A percentile compares a stretch with the other conserved stretches of the same genome.
phyloP scores from a whole-genome alignment of 2,113 vertebrate genomes.

The Marcusenius ussheri region DNA sequence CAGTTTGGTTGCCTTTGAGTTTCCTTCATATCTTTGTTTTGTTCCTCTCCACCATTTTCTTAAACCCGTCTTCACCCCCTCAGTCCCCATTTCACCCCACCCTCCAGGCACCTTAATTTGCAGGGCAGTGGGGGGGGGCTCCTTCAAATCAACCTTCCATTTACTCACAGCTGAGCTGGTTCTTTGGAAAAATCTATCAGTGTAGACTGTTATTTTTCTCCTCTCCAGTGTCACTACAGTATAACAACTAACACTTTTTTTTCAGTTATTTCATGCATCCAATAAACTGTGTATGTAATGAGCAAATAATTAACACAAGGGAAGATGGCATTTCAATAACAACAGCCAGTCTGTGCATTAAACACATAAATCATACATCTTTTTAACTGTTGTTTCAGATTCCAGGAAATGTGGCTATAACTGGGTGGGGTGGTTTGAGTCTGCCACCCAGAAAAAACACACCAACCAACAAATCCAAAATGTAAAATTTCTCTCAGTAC shows the following conservation, averaged over 20 bases:
- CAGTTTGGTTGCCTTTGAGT: not conserved
- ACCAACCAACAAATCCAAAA: not conserved
- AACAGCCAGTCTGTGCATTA: not conserved
- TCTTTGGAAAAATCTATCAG: not conserved
- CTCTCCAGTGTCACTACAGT: not conserved
- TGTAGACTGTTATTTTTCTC: not conserved
- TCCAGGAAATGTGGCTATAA: not conserved
- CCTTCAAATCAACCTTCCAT: not conserved
- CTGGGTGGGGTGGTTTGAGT: not conserved
- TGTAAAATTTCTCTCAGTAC: not conserved
- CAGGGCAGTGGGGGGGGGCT: not conserved
- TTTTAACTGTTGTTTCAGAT: not conserved
- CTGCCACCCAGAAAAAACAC: not conserved
- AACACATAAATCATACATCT: not conserved
- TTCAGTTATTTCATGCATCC: not conserved
- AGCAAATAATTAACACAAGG: not conserved
- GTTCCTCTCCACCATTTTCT: not conserved
- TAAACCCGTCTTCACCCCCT: not conserved
- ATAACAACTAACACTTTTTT: not conserved
- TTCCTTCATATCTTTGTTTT: not conserved
- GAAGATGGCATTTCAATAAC: not conserved
- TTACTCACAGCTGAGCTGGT: not conserved
- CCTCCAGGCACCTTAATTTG: not conserved
- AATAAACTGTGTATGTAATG: not conserved
- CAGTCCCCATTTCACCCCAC: not conserved